phyloP scores from a whole-genome alignment of 2,113 vertebrate genomes.

The Corynorhinus townsendii region DNA sequence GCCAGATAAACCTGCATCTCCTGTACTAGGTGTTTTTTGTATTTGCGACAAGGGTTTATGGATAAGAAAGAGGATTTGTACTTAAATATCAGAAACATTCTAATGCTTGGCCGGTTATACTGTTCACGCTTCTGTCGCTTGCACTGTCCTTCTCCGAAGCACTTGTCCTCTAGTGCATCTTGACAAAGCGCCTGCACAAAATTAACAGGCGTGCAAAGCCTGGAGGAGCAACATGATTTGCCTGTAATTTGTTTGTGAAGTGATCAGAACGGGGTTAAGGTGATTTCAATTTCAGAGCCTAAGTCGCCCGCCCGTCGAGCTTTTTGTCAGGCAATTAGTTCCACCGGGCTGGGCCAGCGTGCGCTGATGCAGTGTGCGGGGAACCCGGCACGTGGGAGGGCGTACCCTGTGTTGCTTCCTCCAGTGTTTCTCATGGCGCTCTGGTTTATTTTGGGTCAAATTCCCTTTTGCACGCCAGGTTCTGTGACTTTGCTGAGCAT shows the following conservation, averaged over 20 bases:
- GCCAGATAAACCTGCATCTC: not conserved
- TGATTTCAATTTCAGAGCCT: constrained; percentile 70
- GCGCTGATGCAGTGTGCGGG: not conserved
- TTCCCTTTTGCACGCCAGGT: not conserved
- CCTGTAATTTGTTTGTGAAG: constrained; percentile 71
- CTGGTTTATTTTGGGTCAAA: constrained; percentile 31
- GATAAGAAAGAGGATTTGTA: constrained; percentile 48
- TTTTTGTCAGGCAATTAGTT: constrained; percentile 74
- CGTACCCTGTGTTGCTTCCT: not conserved
- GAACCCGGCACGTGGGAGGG: not conserved
- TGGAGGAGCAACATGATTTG: constrained; percentile 63
- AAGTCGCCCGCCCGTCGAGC: constrained; percentile 60
- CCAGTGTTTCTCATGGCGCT: not conserved
- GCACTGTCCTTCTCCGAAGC: constrained; percentile 45
- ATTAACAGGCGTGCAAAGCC: constrained; percentile 53
- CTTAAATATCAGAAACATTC: constrained; percentile 5
- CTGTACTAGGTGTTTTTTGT: not conserved
- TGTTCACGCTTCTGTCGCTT: not conserved
- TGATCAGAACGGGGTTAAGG: constrained; percentile 58
- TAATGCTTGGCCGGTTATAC: not conserved
- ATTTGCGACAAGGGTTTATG: not conserved
- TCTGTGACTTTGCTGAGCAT: not conserved
- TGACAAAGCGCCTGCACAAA: constrained; percentile 40
- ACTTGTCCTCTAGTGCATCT: constrained; percentile 51
- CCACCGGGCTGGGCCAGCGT: constrained; percentile 57